Percentiles rank a stretch among this genome's conserved stretches.
phyloP scores from a whole-genome alignment of 2,888 invertebrate species.

The Yponomeuta malinellus region DNA sequence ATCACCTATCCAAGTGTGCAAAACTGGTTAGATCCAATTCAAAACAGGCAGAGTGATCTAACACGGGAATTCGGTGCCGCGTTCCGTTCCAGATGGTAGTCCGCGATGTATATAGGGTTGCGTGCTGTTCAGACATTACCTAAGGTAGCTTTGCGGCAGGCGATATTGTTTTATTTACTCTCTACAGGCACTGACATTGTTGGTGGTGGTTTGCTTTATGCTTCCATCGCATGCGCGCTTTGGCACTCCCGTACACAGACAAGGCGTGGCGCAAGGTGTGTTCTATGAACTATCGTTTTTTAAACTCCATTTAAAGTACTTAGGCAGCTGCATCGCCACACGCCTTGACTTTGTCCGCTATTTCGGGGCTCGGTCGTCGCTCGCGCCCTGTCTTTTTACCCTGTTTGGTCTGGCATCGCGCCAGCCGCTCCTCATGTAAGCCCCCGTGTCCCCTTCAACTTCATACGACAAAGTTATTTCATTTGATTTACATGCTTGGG shows the following conservation, averaged over 20 bases:
- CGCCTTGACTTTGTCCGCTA: slow-evolving; percentile 73
- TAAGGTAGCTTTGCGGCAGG: neutral
- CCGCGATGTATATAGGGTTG: neutral
- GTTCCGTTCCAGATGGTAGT: slow-evolving; percentile 1
- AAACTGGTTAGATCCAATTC: neutral
- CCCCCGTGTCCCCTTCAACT: slow-evolving; percentile 17
- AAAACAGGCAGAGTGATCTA: neutral
- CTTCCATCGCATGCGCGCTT: slow-evolving; percentile 8
- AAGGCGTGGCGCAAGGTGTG: neutral
- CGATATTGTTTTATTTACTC: neutral
- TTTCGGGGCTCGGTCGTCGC: slow-evolving; percentile 67
- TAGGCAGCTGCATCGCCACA: slow-evolving; percentile 31
- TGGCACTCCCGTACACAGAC: slow-evolving; percentile 9
- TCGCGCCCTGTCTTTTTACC: slow-evolving; percentile 68
- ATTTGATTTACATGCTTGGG: slow-evolving; percentile 9
- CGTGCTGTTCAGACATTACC: slow-evolving; percentile 30
- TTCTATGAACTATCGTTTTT: neutral
- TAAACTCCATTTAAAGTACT: neutral
- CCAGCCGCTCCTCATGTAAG: slow-evolving; percentile 60
- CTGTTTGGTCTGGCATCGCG: slow-evolving; percentile 66
- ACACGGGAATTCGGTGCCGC: neutral
- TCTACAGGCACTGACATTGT: neutral
- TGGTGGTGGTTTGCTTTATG: slow-evolving; percentile 5
- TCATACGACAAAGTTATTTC: slow-evolving; percentile 12
- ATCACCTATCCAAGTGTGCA: neutral